Evolutionary conservation across 2,888 invertebrate species (phyloP), one percentile per base, ranked within the genome.

Genomic region (Drosophila merina): DNA sequence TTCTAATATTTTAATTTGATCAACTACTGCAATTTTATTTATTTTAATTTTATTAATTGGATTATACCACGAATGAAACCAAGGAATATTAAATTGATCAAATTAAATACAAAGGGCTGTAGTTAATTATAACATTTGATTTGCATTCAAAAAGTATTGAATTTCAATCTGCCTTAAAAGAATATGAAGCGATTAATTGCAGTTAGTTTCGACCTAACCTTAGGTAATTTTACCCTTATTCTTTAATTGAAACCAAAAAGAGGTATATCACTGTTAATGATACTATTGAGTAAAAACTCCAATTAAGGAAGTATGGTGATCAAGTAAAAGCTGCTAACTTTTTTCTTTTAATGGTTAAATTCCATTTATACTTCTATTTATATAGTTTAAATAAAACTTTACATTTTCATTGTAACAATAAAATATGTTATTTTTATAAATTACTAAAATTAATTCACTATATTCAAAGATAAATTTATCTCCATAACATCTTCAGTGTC

Each of bases 321-420:
- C 92, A 91, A 89, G 79, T 86, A 88, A 91, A 93, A 94, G 94
- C 94, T 94, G 93, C 94, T 94, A 94, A 94, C 93, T 94, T 93
- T 92, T 92, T 91, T 92, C 90, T 85, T 91, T 93, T 79, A 80
- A 80, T 83, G 77, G 76, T 80, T 81, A 77, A 83, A 79, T 69
- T 83, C 76, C 76, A 83, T 79, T 83, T 81, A 76, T 79, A 77
- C 69, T 83, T 84, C 79, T 78, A 69, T 79, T 79, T 81, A 81
- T 83, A 76, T 94, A 94, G 93, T 94, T 94, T 93, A 94, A 91
- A 36, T 25, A 94, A 94, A 93, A 94, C 93, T 88, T 93, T 94
- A 94, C 92, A 93, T 93, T 94, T 94, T 94, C 94, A 94, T 86
- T 93, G 92, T 93, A 94, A 93, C 93, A 93, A 92, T 92, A 93